Base-by-base conservation (phyloP, 2,797 vertebrate species). In the Clarias laeviceps region DNA sequence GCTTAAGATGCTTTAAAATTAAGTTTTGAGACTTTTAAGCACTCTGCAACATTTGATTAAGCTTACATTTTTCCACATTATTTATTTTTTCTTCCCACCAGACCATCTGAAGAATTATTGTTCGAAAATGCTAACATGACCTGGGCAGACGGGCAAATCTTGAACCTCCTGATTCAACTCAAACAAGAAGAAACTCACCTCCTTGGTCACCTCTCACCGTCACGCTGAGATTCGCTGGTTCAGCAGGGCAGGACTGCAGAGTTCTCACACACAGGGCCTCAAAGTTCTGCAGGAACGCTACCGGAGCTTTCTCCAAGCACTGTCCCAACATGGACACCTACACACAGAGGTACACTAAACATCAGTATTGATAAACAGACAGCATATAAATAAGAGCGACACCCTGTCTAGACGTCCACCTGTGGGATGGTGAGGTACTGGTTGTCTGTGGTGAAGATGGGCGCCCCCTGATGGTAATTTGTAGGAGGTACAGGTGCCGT, bases 401-500 rank as follows among this genome's bases (percentile, higher is more conserved):
- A 77, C 14, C 22, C 4, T 80, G 62, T 80, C 29, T 3, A n/a
- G 45, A 20, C 45, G 45, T 50, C 54, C 9, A 98, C 97, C 97
- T 98, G 98, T 0, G 97, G 97, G 79, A 99, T 85, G 4, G 95
- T 97, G 81, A 99, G 95, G 90, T 96, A 96, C 0, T 92, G 90
- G 79, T 95, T 90, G 81, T 92, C 90, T 22, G 86, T 83, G 0
- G 94, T 96, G 82, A 97, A 90, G 87, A 99, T 90, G 2, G 97
- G 96, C 89, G 95, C 95, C 87, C 97, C 97, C 92, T 97, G 95
- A 80, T 85, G 92, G 89, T 99, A 99, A 78, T 90, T 92, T 87
- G 90, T 90, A 14, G 91, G 87, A 12, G 90, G 93, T 29, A 87
- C 88, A 68, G 92, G 91, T 84, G 93, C 89, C 1, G 91, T 73